Conservation (phyloP, 1,140 invertebrate species). For the Bacillus rossius region DNA sequence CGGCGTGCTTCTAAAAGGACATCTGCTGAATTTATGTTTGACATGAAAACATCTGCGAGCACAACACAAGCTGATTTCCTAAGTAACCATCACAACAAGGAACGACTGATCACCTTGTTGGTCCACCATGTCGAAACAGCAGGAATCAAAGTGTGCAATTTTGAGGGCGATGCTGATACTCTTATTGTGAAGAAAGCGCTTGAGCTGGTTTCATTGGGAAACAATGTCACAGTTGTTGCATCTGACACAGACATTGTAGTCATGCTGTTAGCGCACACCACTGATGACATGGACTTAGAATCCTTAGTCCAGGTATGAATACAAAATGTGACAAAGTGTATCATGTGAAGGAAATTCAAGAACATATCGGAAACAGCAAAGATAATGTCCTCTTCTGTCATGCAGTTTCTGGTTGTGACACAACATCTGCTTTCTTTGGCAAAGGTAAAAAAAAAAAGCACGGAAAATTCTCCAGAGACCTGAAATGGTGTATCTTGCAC, state of each 20-base stretch:
- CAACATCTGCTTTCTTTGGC: constrained; percentile 2
- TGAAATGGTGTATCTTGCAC: neutral
- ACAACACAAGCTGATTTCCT: constrained; percentile 20
- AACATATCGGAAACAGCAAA: neutral
- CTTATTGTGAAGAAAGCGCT: constrained; percentile 13
- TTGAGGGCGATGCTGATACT: constrained; percentile 14
- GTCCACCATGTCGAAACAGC: neutral
- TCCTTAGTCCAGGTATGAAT: neutral
- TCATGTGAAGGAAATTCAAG: neutral
- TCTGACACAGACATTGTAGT: neutral
- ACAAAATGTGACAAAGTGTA: neutral
- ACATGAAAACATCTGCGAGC: neutral
- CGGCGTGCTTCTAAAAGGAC: neutral
- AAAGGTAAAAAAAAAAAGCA: constrained; percentile 9
- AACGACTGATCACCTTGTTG: constrained; percentile 15
- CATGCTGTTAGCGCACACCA: neutral
- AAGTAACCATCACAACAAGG: constrained; percentile 17
- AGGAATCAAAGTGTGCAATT: constrained; percentile 4
- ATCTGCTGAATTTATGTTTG: neutral
- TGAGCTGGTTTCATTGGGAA: neutral
- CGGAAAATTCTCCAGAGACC: constrained; percentile 3
- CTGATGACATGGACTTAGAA: neutral
- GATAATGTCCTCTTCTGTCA: constrained; percentile 2
- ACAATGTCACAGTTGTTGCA: neutral
- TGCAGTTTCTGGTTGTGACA: constrained; percentile 7